phyloP scores from a whole-genome alignment of 2,113 vertebrate species.

The Stercorarius parasiticus region DNA sequence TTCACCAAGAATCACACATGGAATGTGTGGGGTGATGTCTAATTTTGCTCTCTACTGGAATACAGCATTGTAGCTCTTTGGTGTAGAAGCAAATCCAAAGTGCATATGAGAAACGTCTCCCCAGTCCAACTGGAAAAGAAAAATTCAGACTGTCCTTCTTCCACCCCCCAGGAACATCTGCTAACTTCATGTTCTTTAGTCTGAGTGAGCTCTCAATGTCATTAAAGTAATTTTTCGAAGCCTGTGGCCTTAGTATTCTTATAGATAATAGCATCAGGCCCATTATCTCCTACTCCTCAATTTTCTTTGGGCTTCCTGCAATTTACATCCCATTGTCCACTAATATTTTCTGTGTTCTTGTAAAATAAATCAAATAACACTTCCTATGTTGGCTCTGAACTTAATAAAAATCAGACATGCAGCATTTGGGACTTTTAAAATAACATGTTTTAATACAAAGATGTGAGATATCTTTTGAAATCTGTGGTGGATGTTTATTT shows the following conservation, averaged over 20 bases:
- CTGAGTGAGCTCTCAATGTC: slow-evolving; percentile 48
- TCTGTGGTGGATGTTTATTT: slow-evolving; percentile 55
- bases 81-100: neutral
- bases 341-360: slow-evolving; percentile 64
- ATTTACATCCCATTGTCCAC: slow-evolving; percentile 64
- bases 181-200: neutral
- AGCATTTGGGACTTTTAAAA: slow-evolving; percentile 58
- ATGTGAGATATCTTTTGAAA: slow-evolving; percentile 65
- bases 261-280: slow-evolving; percentile 40
- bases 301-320: slow-evolving; percentile 71
- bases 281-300: slow-evolving; percentile 62
- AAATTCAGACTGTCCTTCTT: neutral
- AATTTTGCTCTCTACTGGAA: neutral
- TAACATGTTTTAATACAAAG: slow-evolving; percentile 56
- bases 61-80: neutral
- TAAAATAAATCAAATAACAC: slow-evolving; percentile 52
- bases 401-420: slow-evolving; percentile 60
- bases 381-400: slow-evolving; percentile 32
- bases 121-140: slow-evolving; percentile 4
- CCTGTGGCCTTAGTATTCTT: slow-evolving; percentile 27
- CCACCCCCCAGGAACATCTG: neutral
- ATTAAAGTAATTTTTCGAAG: slow-evolving; percentile 33
- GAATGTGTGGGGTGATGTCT: neutral
- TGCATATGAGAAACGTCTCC: neutral
- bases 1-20: neutral